These are phyloP conservation scores for Latrodectus geometricus DNA, from an alignment of 1,140 invertebrate genomes.

Conservation along the genomic window DNA sequence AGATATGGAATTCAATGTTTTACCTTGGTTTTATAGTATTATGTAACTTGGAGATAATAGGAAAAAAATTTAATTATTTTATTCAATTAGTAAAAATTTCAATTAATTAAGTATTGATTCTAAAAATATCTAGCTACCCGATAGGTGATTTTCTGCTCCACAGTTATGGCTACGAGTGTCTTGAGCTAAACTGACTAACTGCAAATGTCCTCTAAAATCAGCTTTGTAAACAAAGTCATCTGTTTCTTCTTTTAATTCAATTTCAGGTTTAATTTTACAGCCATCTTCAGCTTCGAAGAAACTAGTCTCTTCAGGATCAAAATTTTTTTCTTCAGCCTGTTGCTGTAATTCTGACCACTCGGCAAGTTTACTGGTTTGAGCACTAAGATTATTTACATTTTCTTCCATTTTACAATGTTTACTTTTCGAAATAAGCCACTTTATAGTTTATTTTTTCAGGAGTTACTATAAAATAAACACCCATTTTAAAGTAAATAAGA, in stretches of 20 bases:
- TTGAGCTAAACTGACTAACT: constrained; percentile 5
- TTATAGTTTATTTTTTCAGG: no score
- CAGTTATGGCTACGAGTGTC: background rate
- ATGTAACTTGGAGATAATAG: no score
- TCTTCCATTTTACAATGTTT: no score
- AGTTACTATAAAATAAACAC: no score
- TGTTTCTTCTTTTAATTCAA: constrained; percentile 36
- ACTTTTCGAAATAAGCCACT: no score
- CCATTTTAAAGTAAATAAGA: no score
- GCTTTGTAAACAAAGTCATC: constrained; percentile 34
- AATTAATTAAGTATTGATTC: background rate
- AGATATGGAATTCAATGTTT: no score
- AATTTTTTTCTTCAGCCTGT: background rate
- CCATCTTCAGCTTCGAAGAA: constrained; percentile 24
- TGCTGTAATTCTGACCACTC: background rate
- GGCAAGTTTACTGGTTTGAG: background rate
- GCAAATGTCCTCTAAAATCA: constrained; percentile 29
- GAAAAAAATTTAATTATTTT: no score
- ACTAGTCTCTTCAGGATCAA: constrained; percentile 10
- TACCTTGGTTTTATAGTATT: no score
- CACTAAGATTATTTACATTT: no score
- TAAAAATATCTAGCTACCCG: background rate
- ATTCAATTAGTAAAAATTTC: background rate
- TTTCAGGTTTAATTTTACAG: constrained; percentile 39
- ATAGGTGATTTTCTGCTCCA: background rate